Base-by-base conservation (phyloP, 2,888 invertebrate genomes). In the Allolobophora icterica region DNA sequence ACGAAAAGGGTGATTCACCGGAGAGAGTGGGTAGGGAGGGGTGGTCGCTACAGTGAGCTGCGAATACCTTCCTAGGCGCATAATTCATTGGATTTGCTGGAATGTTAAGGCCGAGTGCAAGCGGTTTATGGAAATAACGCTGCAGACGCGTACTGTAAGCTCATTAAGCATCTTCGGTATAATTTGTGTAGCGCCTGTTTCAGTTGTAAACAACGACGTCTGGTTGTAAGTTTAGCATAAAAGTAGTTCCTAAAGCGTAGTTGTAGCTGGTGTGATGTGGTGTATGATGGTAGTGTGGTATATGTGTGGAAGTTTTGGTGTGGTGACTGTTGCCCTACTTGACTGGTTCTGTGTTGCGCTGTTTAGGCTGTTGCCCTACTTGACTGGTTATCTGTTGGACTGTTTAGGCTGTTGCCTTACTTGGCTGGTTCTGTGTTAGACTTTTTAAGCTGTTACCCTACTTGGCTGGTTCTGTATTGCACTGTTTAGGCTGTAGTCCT, bases 31-130 rank as follows among this genome's bases (percentile, higher is more conserved):
- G n/a, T 2, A 52, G 11, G 71, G n/a, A 71, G 71, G 30, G 71
- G 8, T 71, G n/a, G 71, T 4, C 71, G 6, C 24, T 24, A 21
- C 24, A 52, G 11, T 21, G 52, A 24, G 52, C 52, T 17, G 71
- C n/a, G n/a, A 71, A 71, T 71, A 71, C 71, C n/a, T 71, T 71
- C 71, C 71, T n/a, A 71, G 71, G 71, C 71, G 71, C 30, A 71
- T n/a, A 71, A 71, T 71, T 71, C n/a, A n/a, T 4, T 71, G 71
- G 71, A 71, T 71, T 71, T n/a, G 71, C n/a, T 71, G 71, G 71
- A 71, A 71, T 71, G 71, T 71, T 52, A 21, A 17, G 52, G 5
- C 52, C 52, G 71, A 30, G 13, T 71, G 71, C 30, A 71, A 71
- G 71, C 71, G n/a, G 71, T 71, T 71, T 71, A 71, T 71, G 71